Percentiles rank a stretch among this genome's conserved stretches.
phyloP scores from a whole-genome alignment of 2,113 vertebrate genomes.

The Ancistrus triradiatus region DNA sequence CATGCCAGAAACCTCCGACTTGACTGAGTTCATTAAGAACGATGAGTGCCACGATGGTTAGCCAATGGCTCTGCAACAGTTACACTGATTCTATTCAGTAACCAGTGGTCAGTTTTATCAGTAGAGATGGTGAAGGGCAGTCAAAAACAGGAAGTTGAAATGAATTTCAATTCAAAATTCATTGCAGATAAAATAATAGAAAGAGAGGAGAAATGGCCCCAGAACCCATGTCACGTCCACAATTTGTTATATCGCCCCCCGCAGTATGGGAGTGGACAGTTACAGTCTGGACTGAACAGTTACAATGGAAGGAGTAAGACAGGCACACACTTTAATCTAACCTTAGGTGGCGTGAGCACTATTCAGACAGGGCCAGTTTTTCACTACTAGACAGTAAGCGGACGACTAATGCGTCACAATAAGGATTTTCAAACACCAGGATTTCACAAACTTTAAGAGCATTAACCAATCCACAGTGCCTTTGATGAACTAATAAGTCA shows the following conservation, averaged over 20 bases:
- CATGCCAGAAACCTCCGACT: background rate
- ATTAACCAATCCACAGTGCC: too few species aligned
- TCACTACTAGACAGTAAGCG: too few species aligned
- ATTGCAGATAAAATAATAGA: constrained; percentile 12
- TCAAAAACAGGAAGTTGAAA: constrained; percentile 35
- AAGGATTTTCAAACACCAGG: too few species aligned
- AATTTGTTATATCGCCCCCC: too few species aligned
- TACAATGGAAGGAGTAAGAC: background rate
- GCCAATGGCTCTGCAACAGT: background rate
- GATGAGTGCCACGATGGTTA: background rate
- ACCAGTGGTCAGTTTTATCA: too few species aligned
- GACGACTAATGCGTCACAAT: too few species aligned
- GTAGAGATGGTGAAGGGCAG: constrained; percentile 8
- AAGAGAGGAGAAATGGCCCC: background rate
- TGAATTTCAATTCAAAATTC: constrained; percentile 44
- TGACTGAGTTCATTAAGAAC: background rate
- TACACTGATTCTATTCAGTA: background rate
- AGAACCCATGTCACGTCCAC: background rate
- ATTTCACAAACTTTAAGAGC: too few species aligned
- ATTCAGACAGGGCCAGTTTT: background rate
- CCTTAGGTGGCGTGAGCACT: background rate
- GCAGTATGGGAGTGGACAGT: constrained; percentile 11
- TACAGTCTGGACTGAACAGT: background rate
- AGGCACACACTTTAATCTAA: background rate
- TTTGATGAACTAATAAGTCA: too few species aligned